A percentile compares a stretch with the other conserved stretches of the same genome.
These are phyloP conservation scores for Cottoperca gobio DNA, from an alignment of 2,797 vertebrate genomes.

Conservation along the genomic window DNA sequence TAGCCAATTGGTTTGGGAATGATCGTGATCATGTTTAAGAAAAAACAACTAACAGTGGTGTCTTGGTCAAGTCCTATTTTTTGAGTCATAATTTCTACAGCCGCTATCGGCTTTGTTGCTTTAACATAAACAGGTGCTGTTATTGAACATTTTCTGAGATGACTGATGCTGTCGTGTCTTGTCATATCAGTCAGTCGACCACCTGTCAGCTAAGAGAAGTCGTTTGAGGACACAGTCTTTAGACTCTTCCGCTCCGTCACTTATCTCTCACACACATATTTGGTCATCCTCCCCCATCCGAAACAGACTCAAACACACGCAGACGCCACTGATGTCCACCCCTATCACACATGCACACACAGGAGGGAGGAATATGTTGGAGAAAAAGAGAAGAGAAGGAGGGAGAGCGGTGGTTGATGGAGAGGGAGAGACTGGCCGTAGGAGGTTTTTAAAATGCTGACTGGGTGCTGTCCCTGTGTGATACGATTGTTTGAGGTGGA, in stretches of 20 bases:
- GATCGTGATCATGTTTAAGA: no score
- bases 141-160: neutral
- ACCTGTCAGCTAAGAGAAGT: slow-evolving; percentile 3
- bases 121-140: neutral
- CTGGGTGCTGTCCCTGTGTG: slow-evolving; percentile 60
- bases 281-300: slow-evolving; percentile 10
- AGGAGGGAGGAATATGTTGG: slow-evolving; percentile 12
- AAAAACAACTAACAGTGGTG: neutral
- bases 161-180: neutral
- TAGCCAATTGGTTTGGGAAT: neutral
- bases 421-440: slow-evolving; percentile 27
- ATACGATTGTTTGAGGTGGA: slow-evolving; percentile 67
- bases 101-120: neutral
- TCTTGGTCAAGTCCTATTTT: neutral
- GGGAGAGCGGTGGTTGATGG: slow-evolving; percentile 19
- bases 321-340: slow-evolving; percentile 22
- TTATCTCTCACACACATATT: slow-evolving; percentile 16
- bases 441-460: slow-evolving; percentile 56
- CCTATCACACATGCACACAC: slow-evolving; percentile 33
- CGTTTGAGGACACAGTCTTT: slow-evolving; percentile 34
- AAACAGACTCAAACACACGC: slow-evolving; percentile 31
- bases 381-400: slow-evolving; percentile 29
- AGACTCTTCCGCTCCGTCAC: neutral
- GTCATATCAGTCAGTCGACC: neutral
- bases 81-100: neutral